Conservation (phyloP, 2,888 invertebrate genomes). For the Zele albiditarsus region DNA sequence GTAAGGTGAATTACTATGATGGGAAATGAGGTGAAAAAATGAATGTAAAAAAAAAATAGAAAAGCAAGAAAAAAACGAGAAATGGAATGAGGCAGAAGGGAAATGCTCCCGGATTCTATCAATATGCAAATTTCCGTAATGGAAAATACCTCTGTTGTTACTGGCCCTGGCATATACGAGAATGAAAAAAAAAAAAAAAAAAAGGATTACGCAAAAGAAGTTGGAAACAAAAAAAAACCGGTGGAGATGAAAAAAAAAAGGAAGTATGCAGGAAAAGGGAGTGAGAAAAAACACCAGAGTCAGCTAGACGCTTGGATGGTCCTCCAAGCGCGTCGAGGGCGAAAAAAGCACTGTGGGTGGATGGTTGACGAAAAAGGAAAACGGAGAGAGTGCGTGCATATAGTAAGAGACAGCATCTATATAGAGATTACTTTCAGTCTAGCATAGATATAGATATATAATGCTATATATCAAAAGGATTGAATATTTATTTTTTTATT, state of each 20-base stretch:
- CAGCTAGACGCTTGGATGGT: slow-evolving; percentile 33
- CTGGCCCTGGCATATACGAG: slow-evolving; percentile 36
- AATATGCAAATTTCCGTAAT: slow-evolving; percentile 67
- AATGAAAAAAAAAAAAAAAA: slow-evolving; percentile 20
- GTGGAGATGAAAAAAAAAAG: slow-evolving; percentile 21
- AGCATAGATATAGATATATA: neutral
- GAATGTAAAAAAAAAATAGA: neutral
- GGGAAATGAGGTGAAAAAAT: neutral
- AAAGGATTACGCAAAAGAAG: slow-evolving; percentile 21
- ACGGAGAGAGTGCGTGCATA: neutral
- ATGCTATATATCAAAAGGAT: neutral
- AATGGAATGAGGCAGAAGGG: slow-evolving; percentile 22
- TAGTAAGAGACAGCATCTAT: neutral
- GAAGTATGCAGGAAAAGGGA: slow-evolving; percentile 19
- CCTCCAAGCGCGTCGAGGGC: slow-evolving; percentile 28
- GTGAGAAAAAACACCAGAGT: slow-evolving; percentile 21
- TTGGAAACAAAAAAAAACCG: slow-evolving; percentile 25
- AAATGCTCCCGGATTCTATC: slow-evolving; percentile 55
- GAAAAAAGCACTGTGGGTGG: slow-evolving; percentile 19
- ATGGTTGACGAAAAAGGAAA: slow-evolving; percentile 1
- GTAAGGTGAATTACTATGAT: neutral
- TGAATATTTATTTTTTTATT: slow-evolving; percentile 2
- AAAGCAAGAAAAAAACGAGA: neutral
- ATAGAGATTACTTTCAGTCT: slow-evolving; percentile 3
- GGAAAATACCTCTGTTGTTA: slow-evolving; percentile 59